These are phyloP conservation scores for Cecidostiba fungosa DNA, from an alignment of 2,888 invertebrate species.

Conservation along the genomic window DNA sequence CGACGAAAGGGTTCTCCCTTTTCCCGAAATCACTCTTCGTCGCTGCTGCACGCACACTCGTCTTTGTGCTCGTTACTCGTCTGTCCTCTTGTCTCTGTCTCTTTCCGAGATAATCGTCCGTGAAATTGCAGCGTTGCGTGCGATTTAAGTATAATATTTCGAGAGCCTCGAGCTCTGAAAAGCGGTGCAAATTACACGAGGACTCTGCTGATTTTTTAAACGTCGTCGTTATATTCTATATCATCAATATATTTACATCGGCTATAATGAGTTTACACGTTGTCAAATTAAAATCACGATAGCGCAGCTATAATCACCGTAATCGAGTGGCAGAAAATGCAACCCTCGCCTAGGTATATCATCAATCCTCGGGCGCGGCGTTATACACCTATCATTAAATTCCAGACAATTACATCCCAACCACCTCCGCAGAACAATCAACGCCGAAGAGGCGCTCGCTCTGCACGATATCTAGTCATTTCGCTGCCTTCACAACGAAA, in stretches of 20 bases:
- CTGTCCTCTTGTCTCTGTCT: neutral
- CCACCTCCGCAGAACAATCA: neutral
- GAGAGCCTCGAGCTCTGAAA: too few relatives aligned
- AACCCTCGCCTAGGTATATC: neutral
- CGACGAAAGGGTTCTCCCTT: neutral
- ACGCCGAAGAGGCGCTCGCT: neutral
- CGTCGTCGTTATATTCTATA: neutral
- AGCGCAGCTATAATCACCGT: too few relatives aligned
- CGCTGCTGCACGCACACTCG: neutral
- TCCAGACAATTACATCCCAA: neutral
- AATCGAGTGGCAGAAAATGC: neutral
- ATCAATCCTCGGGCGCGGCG: neutral
- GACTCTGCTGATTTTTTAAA: neutral
- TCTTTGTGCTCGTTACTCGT: neutral
- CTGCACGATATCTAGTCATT: neutral
- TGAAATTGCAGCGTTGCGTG: slow-evolving; percentile 31
- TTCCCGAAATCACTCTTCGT: slow-evolving; percentile 43
- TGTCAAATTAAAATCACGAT: too few relatives aligned
- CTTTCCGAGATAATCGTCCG: slow-evolving; percentile 36
- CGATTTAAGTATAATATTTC: too few relatives aligned
- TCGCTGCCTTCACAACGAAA: neutral
- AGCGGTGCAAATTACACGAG: too few relatives aligned
- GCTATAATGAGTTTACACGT: too few relatives aligned
- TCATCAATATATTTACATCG: too few relatives aligned
- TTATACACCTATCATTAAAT: slow-evolving; percentile 15